A percentile compares a stretch with the other conserved stretches of the same genome.
Evolutionary conservation across 2,797 vertebrate species (phyloP).

Genomic region (Alfaro cultratus): DNA sequence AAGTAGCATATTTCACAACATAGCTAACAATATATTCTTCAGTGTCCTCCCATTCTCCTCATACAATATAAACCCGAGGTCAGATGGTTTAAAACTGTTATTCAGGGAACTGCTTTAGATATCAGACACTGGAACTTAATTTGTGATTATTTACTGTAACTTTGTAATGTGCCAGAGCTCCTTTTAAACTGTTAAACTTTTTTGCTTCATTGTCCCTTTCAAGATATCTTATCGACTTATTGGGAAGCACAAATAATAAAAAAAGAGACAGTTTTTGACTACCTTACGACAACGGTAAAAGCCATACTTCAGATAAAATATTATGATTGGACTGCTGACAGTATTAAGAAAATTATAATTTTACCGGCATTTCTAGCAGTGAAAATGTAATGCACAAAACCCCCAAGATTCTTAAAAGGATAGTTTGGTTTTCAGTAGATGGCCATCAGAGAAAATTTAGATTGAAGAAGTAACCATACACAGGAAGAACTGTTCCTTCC

Average conservation of each 20-base stretch:
- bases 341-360: conserved; percentile 18
- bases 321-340: conserved; percentile 12
- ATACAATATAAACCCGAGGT: conserved; percentile 53
- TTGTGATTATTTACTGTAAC: conserved; percentile 24
- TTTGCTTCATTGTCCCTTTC: conserved; percentile 21
- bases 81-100: conserved; percentile 46
- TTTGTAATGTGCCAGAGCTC: conserved; percentile 13
- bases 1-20: conserved; percentile 69
- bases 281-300: conserved; percentile 48
- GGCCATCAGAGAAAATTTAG: background rate
- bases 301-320: conserved; percentile 48
- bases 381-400: background rate
- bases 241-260: conserved; percentile 36
- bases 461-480: background rate
- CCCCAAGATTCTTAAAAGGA: background rate
- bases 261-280: background rate
- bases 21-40: conserved; percentile 52
- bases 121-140: conserved; percentile 51
- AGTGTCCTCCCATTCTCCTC: conserved; percentile 47
- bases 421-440: background rate
- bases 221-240: conserved; percentile 44
- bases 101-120: conserved; percentile 65
- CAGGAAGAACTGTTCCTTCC: background rate
- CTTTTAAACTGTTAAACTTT: background rate
- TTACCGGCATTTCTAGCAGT: background rate